Evolutionary conservation across 2,888 invertebrate genomes (phyloP).

Genomic region (Sthenelais limicola): DNA sequence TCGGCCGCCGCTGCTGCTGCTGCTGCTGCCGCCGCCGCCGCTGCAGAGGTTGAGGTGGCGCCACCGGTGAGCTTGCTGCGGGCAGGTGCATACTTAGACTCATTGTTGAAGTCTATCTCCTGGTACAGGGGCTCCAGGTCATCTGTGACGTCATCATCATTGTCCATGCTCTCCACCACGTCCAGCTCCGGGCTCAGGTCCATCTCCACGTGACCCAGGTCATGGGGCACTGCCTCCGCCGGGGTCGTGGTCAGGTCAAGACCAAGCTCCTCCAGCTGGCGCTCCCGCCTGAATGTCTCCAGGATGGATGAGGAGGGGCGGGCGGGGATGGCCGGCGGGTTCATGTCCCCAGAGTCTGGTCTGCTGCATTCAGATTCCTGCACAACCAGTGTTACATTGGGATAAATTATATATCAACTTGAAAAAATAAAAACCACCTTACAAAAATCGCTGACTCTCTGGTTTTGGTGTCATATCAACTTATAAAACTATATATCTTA

Average conservation of each 20-base stretch:
- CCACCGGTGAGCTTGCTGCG: conserved; percentile 45
- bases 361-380: conserved; percentile 29
- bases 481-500: too few species aligned
- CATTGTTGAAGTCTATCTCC: conserved; percentile 66
- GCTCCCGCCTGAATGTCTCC: conserved; percentile 51
- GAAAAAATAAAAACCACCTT: too few species aligned
- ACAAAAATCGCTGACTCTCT: too few species aligned
- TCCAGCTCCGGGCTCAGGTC: conserved; percentile 25
- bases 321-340: conserved; percentile 57
- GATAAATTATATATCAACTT: too few species aligned
- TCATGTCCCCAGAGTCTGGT: conserved; percentile 14
- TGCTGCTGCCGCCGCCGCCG: neutral
- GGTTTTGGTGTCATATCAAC: too few species aligned
- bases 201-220: conserved; percentile 35
- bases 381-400: too few species aligned
- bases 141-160: conserved; percentile 14
- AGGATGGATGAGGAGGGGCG: conserved; percentile 60
- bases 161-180: conserved; percentile 29
- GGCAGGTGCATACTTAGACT: conserved; percentile 65
- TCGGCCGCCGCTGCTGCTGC: conserved; percentile 1
- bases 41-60: neutral
- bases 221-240: conserved; percentile 29
- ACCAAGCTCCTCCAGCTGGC: conserved; percentile 32
- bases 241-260: conserved; percentile 29
- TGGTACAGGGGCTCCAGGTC: conserved; percentile 60